A percentile compares a stretch with the other conserved stretches of the same genome.
Conservation (phyloP, 2,797 vertebrate species). For the Phrynocephalus guinanensis region DNA sequence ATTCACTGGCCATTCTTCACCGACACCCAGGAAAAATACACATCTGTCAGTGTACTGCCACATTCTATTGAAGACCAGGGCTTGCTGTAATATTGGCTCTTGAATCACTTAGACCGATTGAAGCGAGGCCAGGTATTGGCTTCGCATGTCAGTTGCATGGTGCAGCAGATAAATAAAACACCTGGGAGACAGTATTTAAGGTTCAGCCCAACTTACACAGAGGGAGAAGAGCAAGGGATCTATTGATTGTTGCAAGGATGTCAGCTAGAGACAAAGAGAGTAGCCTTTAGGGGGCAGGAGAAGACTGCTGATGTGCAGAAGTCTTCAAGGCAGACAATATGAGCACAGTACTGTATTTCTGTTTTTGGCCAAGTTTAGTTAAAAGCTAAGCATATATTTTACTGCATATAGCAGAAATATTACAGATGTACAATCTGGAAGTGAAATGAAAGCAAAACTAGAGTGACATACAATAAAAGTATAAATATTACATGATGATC, state of each 20-base stretch:
- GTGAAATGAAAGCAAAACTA: slow-evolving; percentile 11
- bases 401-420: slow-evolving; percentile 37
- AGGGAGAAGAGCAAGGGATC: slow-evolving; percentile 57
- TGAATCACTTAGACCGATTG: slow-evolving; percentile 77
- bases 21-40: slow-evolving; percentile 71
- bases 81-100: slow-evolving; percentile 73
- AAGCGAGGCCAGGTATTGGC: slow-evolving; percentile 82
- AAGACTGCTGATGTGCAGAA: slow-evolving; percentile 88
- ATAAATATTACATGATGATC: slow-evolving; percentile 8
- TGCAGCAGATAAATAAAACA: slow-evolving; percentile 84
- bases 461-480: slow-evolving; percentile 30
- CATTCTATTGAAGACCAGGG: slow-evolving; percentile 64
- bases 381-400: slow-evolving; percentile 59
- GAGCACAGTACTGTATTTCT: slow-evolving; percentile 35
- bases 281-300: slow-evolving; percentile 99
- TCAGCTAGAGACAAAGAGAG: slow-evolving; percentile 72
- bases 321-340: slow-evolving; percentile 27
- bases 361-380: slow-evolving; percentile 52
- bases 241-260: slow-evolving; percentile 56
- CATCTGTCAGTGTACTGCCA: slow-evolving; percentile 67
- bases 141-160: slow-evolving; percentile 79
- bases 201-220: slow-evolving; percentile 79
- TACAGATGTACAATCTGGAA: slow-evolving; percentile 42
- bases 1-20: slow-evolving; percentile 70
- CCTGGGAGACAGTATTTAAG: slow-evolving; percentile 79